A percentile compares a stretch with the other conserved stretches of the same genome.
phyloP scores from a whole-genome alignment of 2,113 vertebrate genomes.

The Ardeotis arabs region DNA sequence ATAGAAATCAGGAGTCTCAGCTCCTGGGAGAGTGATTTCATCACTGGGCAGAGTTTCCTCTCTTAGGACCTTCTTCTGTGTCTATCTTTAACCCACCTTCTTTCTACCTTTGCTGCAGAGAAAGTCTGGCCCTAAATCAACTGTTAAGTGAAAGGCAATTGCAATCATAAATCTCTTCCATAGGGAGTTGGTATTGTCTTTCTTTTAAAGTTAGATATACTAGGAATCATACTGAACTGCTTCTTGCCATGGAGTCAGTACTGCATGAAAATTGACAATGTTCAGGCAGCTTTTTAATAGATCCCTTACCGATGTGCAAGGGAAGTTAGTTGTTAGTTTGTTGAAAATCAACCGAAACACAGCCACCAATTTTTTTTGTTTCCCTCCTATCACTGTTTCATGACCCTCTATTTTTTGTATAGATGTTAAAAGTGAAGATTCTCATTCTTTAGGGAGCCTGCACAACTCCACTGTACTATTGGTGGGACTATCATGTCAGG shows the following conservation, averaged over 20 bases:
- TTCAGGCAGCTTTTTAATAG: background rate
- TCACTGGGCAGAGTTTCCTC: background rate
- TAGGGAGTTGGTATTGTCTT: background rate
- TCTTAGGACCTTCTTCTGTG: background rate
- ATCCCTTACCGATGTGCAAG: background rate
- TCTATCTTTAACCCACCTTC: background rate
- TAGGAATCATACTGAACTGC: background rate
- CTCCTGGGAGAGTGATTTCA: background rate
- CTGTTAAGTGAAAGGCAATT: background rate
- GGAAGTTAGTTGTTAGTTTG: background rate
- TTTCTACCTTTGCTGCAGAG: background rate
- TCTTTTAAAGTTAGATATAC: background rate
- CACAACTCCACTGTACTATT: background rate
- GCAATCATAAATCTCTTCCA: background rate
- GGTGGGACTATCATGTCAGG: accelerated
- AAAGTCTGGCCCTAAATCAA: background rate
- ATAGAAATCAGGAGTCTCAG: background rate
- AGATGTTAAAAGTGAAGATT: background rate
- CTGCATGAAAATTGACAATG: background rate
- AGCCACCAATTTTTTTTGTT: background rate
- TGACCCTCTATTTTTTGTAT: background rate
- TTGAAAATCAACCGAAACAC: background rate
- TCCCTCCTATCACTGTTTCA: background rate
- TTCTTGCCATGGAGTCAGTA: background rate
- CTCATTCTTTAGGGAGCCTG: background rate